Conservation (phyloP, 2,888 invertebrate species). For the Sinohyriopsis cumingii region DNA sequence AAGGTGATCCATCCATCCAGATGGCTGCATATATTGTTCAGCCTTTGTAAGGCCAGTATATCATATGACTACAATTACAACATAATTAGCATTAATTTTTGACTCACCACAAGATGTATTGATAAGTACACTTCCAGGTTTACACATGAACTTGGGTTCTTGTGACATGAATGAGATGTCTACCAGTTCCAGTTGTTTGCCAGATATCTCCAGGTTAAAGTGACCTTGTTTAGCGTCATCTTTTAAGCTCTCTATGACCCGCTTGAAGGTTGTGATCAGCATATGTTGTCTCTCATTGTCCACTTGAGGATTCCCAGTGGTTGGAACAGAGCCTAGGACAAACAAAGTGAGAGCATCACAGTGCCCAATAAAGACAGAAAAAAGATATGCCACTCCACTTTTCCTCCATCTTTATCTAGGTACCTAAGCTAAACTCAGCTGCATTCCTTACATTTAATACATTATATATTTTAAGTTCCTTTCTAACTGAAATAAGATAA, state of each 20-base stretch:
- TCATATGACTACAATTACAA: not conserved
- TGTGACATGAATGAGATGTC: conserved; percentile 55
- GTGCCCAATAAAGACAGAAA: not conserved
- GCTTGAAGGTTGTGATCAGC: conserved; percentile 44
- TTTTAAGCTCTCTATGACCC: conserved; percentile 55
- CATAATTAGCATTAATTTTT: not conserved
- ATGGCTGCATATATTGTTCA: too few relatives aligned
- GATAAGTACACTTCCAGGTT: conserved; percentile 75
- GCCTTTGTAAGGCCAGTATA: too few relatives aligned
- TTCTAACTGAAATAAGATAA: too few relatives aligned
- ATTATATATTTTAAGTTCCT: too few relatives aligned
- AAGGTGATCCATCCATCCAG: too few relatives aligned
- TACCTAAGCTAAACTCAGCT: too few relatives aligned
- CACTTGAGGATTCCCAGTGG: conserved; percentile 16
- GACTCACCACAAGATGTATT: conserved; percentile 77
- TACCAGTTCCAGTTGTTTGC: conserved; percentile 54
- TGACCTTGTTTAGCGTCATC: conserved; percentile 66
- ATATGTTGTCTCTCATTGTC: conserved; percentile 26
- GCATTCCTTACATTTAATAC: too few relatives aligned
- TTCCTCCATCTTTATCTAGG: not conserved
- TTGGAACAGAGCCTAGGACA: conserved; percentile 13
- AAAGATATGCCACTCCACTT: not conserved
- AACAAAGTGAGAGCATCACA: not conserved
- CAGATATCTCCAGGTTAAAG: conserved; percentile 62
- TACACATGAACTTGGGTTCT: conserved; percentile 72